Evolutionary conservation across 2,113 vertebrate genomes (phyloP).

Genomic region (Pseudopipra pipra): DNA sequence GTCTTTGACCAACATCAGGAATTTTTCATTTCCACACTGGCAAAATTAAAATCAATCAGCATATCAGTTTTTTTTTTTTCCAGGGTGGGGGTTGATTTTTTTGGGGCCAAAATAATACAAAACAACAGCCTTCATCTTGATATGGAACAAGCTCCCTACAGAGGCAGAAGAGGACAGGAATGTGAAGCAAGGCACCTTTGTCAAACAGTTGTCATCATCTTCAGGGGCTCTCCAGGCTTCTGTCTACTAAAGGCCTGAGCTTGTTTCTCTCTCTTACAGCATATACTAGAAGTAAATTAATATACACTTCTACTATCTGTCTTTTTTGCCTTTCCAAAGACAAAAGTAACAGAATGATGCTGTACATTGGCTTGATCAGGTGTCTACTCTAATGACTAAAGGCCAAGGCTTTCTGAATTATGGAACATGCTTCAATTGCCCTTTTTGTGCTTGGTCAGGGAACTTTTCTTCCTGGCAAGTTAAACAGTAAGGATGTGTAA

Average conservation of each 20-base stretch:
- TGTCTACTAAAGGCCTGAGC: neutral
- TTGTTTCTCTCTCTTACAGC: neutral
- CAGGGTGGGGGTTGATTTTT: neutral
- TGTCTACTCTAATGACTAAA: neutral
- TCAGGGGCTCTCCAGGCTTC: neutral
- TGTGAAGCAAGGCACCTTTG: neutral
- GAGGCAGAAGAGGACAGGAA: neutral
- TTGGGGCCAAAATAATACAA: neutral
- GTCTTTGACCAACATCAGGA: neutral
- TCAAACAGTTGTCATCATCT: neutral
- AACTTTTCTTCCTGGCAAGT: neutral
- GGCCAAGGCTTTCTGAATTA: neutral
- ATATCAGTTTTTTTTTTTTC: neutral
- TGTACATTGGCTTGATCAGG: neutral
- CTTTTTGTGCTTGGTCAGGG: neutral
- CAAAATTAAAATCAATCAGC: neutral
- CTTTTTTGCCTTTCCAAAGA: constrained; percentile 3
- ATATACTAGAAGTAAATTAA: neutral
- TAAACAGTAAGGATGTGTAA: neutral
- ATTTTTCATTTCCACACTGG: neutral
- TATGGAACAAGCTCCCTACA: neutral
- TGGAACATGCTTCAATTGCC: neutral
- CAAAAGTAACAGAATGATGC: neutral
- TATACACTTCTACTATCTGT: neutral
- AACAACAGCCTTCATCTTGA: neutral